Percentiles rank a stretch among this genome's conserved stretches.
Evolutionary conservation across 2,797 vertebrate species (phyloP).

Genomic region (Etheostoma nigrum): DNA sequence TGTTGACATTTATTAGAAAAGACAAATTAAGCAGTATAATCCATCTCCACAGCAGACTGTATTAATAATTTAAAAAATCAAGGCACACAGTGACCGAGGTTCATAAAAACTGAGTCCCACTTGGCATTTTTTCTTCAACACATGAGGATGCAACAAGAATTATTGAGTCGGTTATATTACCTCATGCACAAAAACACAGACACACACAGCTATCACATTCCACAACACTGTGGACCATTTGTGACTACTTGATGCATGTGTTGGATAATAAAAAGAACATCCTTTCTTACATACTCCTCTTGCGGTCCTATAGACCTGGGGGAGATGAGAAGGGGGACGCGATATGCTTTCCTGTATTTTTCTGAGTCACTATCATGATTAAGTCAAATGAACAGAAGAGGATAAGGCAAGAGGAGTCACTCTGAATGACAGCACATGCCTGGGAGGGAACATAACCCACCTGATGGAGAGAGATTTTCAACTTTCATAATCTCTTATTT

Average conservation of each 20-base stretch:
- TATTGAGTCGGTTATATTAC: slow-evolving; percentile 48
- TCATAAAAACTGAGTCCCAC: slow-evolving; percentile 61
- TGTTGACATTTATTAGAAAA: not conserved
- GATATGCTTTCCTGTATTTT: slow-evolving; percentile 74
- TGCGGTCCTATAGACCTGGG: slow-evolving; percentile 50
- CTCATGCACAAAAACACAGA: slow-evolving; percentile 13
- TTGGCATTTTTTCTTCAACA: slow-evolving; percentile 47
- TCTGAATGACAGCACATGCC: slow-evolving; percentile 79
- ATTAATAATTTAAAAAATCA: not conserved
- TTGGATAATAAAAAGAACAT: slow-evolving; percentile 82
- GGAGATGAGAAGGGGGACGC: slow-evolving; percentile 53
- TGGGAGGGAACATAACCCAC: slow-evolving; percentile 74
- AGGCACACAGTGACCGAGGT: slow-evolving; percentile 28
- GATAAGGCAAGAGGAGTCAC: slow-evolving; percentile 82
- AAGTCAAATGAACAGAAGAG: slow-evolving; percentile 84
- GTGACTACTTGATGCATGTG: slow-evolving; percentile 65
- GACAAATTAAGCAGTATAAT: not conserved
- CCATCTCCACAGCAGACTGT: not conserved
- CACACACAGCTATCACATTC: slow-evolving; percentile 25
- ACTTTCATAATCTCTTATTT: slow-evolving; percentile 61
- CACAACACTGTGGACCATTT: slow-evolving; percentile 40
- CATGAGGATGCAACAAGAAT: slow-evolving; percentile 28
- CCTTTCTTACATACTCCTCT: slow-evolving; percentile 65
- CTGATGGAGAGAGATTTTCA: slow-evolving; percentile 73
- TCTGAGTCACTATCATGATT: slow-evolving; percentile 84